Percentiles rank a stretch among this genome's conserved stretches.
phyloP scores from a whole-genome alignment of 2,797 vertebrate species.

The Rhinoraja longicauda region DNA sequence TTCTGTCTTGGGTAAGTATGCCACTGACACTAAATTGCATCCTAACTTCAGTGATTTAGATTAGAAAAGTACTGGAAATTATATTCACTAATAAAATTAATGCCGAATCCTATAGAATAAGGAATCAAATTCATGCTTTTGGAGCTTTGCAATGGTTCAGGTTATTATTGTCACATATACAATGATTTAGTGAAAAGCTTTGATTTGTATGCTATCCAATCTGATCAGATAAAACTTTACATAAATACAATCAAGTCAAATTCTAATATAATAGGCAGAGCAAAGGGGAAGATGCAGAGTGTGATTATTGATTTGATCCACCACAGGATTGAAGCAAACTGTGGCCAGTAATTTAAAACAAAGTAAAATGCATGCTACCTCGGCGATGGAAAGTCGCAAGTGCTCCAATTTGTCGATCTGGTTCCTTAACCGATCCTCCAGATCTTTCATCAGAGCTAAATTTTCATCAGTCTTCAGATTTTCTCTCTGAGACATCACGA shows the following conservation, averaged over 20 bases:
- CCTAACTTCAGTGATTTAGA: background rate
- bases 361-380: constrained; percentile 52
- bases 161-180: no score
- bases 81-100: background rate
- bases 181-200: no score
- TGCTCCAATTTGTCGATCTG: constrained; percentile 69
- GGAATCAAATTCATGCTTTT: background rate
- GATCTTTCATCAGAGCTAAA: constrained; percentile 69
- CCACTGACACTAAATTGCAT: background rate
- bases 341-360: background rate
- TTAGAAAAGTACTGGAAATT: background rate
- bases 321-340: background rate
- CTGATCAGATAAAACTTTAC: no score
- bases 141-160: background rate
- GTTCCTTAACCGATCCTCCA: constrained; percentile 65
- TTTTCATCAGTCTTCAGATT: constrained; percentile 51
- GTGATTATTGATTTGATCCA: background rate
- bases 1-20: background rate
- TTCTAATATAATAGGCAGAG: no score
- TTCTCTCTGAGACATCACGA: constrained; percentile 17
- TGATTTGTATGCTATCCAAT: no score
- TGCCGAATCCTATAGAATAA: background rate
- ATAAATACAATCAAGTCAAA: no score
- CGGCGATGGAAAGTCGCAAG: constrained; percentile 56
- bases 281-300: background rate